Percentiles rank a stretch among this genome's conserved stretches.
Conservation (phyloP, 2,113 vertebrate species). For the Eurypyga helias region DNA sequence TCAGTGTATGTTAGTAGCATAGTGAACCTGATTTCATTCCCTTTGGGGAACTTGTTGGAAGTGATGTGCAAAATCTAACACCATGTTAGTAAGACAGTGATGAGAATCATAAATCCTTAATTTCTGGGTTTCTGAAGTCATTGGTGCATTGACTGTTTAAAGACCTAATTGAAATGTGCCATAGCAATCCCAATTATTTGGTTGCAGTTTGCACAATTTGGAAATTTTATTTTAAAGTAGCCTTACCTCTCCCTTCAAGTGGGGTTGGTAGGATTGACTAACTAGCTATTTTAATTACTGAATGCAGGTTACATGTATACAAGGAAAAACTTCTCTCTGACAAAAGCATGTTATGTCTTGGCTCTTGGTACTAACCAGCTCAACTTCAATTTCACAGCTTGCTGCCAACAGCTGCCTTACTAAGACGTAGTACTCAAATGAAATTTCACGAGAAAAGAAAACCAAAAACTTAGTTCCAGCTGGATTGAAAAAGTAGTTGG, state of each 20-base stretch:
- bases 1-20: not conserved
- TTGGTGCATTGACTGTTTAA: not conserved
- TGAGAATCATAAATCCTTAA: not conserved
- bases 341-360: constrained; percentile 68
- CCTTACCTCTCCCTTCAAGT: not conserved
- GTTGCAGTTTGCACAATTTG: not conserved
- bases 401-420: constrained; percentile 75
- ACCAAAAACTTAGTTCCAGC: constrained; percentile 71
- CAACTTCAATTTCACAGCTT: constrained; percentile 71
- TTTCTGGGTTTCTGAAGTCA: not conserved
- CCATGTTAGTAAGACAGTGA: not conserved
- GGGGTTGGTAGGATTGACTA: not conserved
- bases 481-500: constrained; percentile 56
- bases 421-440: constrained; percentile 63
- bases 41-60: not conserved
- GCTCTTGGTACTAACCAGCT: constrained; percentile 46
- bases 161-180: not conserved
- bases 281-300: constrained; percentile 32
- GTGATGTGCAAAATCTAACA: not conserved
- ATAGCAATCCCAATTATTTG: not conserved
- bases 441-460: constrained; percentile 58
- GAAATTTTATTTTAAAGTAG: not conserved
- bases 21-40: not conserved
- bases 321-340: constrained; percentile 44
- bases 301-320: not conserved